Conservation (phyloP, 2,888 invertebrate species). For the Troides helena region DNA sequence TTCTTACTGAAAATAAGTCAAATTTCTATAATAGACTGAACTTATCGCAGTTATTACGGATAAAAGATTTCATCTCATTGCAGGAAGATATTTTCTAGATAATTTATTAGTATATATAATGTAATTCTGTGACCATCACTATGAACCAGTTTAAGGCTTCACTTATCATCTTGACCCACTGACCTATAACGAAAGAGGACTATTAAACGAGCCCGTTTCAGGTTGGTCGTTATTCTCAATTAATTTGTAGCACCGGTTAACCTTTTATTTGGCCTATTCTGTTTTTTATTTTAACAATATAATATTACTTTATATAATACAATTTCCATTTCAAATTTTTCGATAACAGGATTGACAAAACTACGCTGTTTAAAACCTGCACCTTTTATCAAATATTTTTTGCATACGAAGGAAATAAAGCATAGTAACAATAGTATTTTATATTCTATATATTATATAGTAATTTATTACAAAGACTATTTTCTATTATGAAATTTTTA, state of each 20-base stretch:
- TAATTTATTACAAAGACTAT: no score
- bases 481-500: no score
- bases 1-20: no score
- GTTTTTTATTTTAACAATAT: neutral
- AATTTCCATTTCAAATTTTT: neutral
- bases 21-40: no score
- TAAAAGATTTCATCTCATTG: conserved; percentile 7
- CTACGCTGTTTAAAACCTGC: no score
- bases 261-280: conserved; percentile 13
- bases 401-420: no score
- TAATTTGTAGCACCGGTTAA: conserved; percentile 13
- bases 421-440: no score
- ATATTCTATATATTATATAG: no score
- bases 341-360: neutral
- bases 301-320: neutral
- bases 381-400: no score
- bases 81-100: conserved; percentile 19
- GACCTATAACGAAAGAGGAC: conserved; percentile 26
- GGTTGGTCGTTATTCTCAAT: conserved; percentile 4
- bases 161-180: conserved; percentile 20
- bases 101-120: conserved; percentile 9
- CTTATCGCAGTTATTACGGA: no score
- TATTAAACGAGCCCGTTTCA: conserved; percentile 12
- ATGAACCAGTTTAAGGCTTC: conserved; percentile 22
- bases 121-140: conserved; percentile 2